A percentile compares a stretch with the other conserved stretches of the same genome.
These are phyloP conservation scores for Sturnira hondurensis DNA, from an alignment of 2,113 vertebrate species.

Conservation along the genomic window DNA sequence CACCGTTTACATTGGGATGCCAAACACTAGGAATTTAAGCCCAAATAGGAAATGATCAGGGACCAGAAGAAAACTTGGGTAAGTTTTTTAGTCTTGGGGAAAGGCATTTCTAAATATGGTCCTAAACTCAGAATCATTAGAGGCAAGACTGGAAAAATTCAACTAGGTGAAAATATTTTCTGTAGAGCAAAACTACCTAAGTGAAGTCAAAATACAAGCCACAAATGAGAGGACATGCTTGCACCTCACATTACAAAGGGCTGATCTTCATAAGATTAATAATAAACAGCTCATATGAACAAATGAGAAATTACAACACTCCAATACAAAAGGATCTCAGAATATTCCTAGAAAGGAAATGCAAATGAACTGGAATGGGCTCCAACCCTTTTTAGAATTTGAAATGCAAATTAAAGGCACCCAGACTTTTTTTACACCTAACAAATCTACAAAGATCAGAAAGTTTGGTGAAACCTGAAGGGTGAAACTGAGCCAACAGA, in stretches of 20 bases:
- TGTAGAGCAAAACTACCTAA: background rate
- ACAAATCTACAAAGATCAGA: background rate
- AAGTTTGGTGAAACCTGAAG: background rate
- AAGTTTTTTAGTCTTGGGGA: background rate
- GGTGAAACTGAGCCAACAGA: background rate
- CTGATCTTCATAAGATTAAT: background rate
- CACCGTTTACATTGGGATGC: background rate
- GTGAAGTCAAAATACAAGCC: background rate
- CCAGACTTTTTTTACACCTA: background rate
- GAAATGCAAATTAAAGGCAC: background rate
- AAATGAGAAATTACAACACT: background rate
- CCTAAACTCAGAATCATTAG: background rate
- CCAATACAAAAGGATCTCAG: background rate
- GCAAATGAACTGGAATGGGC: background rate
- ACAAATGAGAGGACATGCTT: fast-evolving
- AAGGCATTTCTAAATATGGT: background rate
- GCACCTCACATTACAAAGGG: background rate
- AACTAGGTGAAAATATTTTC: background rate
- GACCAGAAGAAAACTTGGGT: background rate
- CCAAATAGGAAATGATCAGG: background rate
- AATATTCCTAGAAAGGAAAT: background rate
- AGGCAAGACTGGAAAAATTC: background rate
- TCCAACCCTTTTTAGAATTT: background rate
- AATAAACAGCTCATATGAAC: background rate
- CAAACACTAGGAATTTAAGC: background rate